Percentiles rank a stretch among this genome's conserved stretches.
These are phyloP conservation scores for Pterostichus madidus DNA, from an alignment of 2,888 invertebrate genomes.

Conservation along the genomic window DNA sequence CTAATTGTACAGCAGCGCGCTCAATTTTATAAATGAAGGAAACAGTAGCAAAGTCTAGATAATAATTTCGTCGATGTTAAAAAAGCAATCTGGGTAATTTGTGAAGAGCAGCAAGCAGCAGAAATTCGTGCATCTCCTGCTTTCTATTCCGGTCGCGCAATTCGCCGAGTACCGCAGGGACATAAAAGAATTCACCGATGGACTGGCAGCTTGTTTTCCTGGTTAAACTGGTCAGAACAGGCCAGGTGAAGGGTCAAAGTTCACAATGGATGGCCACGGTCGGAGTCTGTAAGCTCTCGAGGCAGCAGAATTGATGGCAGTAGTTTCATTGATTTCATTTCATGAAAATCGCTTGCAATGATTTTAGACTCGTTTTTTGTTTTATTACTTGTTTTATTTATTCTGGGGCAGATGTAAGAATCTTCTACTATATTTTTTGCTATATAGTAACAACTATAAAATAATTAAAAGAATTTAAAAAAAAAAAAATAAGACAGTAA, in stretches of 20 bases:
- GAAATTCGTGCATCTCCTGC: constrained; percentile 25
- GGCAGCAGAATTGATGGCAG: neutral
- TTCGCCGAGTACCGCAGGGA: constrained; percentile 29
- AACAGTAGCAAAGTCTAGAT: constrained; percentile 5
- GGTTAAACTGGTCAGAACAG: constrained; percentile 36
- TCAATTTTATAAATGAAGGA: constrained; percentile 36
- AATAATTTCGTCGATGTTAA: constrained; percentile 33
- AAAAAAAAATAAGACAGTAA: too few species aligned
- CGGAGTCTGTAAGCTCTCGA: constrained; percentile 10
- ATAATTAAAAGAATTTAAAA: too few species aligned
- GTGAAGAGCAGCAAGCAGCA: constrained; percentile 24
- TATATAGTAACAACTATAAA: too few species aligned
- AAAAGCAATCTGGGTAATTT: constrained; percentile 46
- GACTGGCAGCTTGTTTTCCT: constrained; percentile 40
- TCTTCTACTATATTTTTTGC: too few species aligned
- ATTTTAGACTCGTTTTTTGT: too few species aligned
- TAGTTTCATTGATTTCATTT: constrained; percentile 4
- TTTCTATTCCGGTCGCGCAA: constrained; percentile 33
- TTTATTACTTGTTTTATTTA: too few species aligned
- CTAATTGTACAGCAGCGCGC: too few species aligned
- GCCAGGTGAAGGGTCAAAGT: constrained; percentile 31
- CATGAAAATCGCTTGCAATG: too few species aligned
- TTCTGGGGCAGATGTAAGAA: too few species aligned
- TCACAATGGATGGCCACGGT: constrained; percentile 15
- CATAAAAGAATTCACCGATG: constrained; percentile 39